phyloP scores from a whole-genome alignment of 2,888 invertebrate genomes.

The Deladenus siricidicola region DNA sequence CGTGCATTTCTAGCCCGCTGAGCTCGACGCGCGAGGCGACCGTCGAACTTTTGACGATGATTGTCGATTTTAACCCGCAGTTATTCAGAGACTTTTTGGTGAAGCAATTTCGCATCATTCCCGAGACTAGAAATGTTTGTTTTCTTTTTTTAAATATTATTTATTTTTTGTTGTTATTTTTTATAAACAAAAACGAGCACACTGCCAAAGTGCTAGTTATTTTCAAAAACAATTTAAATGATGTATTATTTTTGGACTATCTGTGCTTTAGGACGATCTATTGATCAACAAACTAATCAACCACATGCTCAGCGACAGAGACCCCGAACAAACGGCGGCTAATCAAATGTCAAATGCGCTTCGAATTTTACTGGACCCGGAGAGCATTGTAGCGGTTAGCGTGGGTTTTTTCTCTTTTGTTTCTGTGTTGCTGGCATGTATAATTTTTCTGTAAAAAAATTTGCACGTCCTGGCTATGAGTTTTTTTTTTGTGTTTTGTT shows the following conservation, averaged over 20 bases:
- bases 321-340: constrained; percentile 85
- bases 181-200: background rate
- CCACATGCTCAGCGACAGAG: constrained; percentile 91
- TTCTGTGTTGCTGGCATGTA: background rate
- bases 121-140: constrained; percentile 19
- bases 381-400: constrained; percentile 38
- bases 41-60: constrained; percentile 92
- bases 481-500: no score
- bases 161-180: background rate
- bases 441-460: background rate
- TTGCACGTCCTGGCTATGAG: no score
- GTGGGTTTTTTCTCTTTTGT: background rate
- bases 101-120: constrained; percentile 70
- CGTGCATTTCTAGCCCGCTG: constrained; percentile 63
- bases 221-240: no score
- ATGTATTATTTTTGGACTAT: no score
- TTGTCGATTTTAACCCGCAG: constrained; percentile 95
- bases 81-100: constrained; percentile 92
- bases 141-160: constrained; percentile 2
- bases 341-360: constrained; percentile 76
- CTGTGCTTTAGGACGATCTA: constrained; percentile 69
- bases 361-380: constrained; percentile 44
- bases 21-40: constrained; percentile 88
- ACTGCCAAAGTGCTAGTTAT: no score
- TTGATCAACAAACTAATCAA: constrained; percentile 86